phyloP scores from a whole-genome alignment of 2,888 invertebrate species.

The Caenorhabditis drosophilae region DNA sequence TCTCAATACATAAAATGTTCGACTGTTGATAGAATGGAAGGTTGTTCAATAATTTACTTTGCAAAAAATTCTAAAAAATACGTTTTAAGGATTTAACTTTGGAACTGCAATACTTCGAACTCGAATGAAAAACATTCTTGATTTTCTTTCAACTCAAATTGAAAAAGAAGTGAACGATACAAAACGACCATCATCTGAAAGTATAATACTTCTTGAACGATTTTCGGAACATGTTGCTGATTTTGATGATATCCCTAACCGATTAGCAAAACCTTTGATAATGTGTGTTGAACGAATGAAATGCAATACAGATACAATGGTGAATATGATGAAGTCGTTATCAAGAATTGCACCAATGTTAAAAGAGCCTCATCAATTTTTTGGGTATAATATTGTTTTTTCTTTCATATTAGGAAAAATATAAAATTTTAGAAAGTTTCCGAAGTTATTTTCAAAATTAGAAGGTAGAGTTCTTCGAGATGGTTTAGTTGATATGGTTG shows the following conservation, averaged over 20 bases:
- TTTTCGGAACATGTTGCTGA: slow-evolving; percentile 52
- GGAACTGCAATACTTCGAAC: slow-evolving; percentile 50
- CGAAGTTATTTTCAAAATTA: slow-evolving; percentile 48
- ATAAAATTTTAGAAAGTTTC: slow-evolving; percentile 37
- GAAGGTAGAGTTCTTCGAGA: slow-evolving; percentile 47
- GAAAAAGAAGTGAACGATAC: slow-evolving; percentile 33
- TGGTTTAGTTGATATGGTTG: slow-evolving; percentile 44
- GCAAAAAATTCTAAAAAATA: neutral
- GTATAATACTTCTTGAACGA: slow-evolving; percentile 37
- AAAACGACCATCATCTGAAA: slow-evolving; percentile 34
- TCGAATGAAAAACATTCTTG: slow-evolving; percentile 45
- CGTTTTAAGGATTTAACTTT: slow-evolving; percentile 31
- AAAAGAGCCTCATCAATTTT: slow-evolving; percentile 35
- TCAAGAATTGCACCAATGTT: slow-evolving; percentile 40
- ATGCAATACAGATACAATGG: slow-evolving; percentile 41
- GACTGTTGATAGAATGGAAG: slow-evolving; percentile 10
- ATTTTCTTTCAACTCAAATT: slow-evolving; percentile 43
- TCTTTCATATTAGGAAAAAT: neutral
- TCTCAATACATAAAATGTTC: slow-evolving; percentile 12
- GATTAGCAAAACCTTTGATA: slow-evolving; percentile 51
- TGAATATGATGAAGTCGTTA: slow-evolving; percentile 49
- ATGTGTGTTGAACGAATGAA: slow-evolving; percentile 41
- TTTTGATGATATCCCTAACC: slow-evolving; percentile 39
- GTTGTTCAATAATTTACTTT: neutral
- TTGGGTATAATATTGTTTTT: slow-evolving; percentile 9